phyloP scores from a whole-genome alignment of 2,797 vertebrate species.

The Epinephelus coioides region DNA sequence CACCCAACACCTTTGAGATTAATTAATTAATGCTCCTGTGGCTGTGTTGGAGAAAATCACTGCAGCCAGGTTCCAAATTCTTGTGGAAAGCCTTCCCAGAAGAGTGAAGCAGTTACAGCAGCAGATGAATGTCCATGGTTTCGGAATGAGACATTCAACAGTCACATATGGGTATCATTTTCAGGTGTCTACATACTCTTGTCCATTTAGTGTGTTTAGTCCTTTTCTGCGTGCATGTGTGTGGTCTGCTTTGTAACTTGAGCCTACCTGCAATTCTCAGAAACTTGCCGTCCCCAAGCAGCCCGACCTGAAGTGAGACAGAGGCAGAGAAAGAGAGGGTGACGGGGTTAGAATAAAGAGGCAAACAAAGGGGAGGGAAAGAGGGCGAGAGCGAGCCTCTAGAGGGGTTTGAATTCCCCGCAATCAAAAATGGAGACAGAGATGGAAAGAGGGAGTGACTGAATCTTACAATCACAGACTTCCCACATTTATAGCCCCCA shows the following conservation, averaged over 20 bases:
- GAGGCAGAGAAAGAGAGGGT: slow-evolving; percentile 1
- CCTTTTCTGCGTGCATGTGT: not conserved
- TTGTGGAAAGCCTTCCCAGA: not conserved
- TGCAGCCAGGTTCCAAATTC: not conserved
- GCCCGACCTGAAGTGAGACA: slow-evolving; percentile 4
- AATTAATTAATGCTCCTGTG: not conserved
- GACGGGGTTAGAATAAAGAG: slow-evolving; percentile 3
- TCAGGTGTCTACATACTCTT: not conserved
- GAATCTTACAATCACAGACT: slow-evolving; percentile 45
- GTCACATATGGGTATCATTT: not conserved
- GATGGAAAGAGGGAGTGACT: slow-evolving; percentile 26
- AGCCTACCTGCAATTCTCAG: slow-evolving; percentile 15
- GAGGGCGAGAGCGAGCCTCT: slow-evolving; percentile 31
- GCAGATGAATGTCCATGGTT: not conserved
- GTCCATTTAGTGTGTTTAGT: not conserved
- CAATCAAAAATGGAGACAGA: slow-evolving; percentile 46
- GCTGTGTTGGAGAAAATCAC: not conserved
- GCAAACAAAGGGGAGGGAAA: slow-evolving; percentile 2
- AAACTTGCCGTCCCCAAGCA: slow-evolving; percentile 16
- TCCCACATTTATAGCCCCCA: slow-evolving; percentile 15
- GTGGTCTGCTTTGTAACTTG: not conserved
- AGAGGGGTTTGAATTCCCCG: slow-evolving; percentile 52
- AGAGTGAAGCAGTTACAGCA: not conserved
- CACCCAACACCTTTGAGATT: not conserved
- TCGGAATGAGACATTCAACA: not conserved